Evolutionary conservation across 2,113 vertebrate species (phyloP), one percentile per base, ranked within the genome.

Genomic region (Reinhardtius hippoglossoides): DNA sequence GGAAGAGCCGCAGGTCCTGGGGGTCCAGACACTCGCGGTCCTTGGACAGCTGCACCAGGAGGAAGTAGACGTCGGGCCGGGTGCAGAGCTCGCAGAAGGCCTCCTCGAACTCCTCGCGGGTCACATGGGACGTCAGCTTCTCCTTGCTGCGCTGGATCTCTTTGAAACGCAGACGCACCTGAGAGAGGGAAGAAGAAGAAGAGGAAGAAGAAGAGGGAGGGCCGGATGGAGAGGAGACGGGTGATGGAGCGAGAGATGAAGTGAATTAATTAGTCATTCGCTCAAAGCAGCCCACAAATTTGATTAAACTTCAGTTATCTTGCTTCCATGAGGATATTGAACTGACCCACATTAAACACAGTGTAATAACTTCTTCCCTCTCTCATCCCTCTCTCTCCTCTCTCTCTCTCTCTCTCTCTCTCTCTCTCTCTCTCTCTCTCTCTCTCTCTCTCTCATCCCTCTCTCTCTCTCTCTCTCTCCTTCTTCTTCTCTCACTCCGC

Each of bases 71-170:
- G 65, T 99, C 98, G 0, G 97, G 96, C 37, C 98, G 94, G 0
- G 98, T 99, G 88, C 97, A 99, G 23, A 99, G 96, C 85, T 99
- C 98, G 16, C 96, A 96, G 87, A 93, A 99, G 0, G 96, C 97
- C 92, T 99, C 98, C 70, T 96, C 97, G 74, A 99, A 99, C 85
- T 99, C 98, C 87, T 99, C 97, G 21, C 95, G 91, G 0, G 96
- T 99, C 69, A 99, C 98, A 6, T 97, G 95, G 1, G 97, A 98
- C 2, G 97, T 99, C 76, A 99, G 93, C 88, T 99, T 99, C 92
- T 98, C 98, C 85, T 99, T 99, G 87, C 95, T 97, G 54, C 96
- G 96, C 91, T 99, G 98, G 81, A 99, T 97, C 91, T 99, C 98
- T 83, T 98, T 99, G 84, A 99, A 99, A 73, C 97, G 97, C 67